phyloP scores from a whole-genome alignment of 2,888 invertebrate genomes.

The Acleris laterana region DNA sequence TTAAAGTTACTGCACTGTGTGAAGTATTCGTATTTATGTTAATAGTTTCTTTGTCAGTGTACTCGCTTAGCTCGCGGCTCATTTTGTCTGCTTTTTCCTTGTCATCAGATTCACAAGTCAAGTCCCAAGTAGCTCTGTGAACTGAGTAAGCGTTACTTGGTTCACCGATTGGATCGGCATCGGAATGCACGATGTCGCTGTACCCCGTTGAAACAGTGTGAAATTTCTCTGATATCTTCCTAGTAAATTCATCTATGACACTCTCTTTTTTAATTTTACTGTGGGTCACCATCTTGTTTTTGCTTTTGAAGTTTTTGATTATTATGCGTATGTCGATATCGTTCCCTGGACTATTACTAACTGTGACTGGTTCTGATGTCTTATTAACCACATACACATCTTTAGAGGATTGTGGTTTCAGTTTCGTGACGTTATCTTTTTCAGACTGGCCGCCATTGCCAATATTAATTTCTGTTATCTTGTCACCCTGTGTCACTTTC shows the following conservation, averaged over 20 bases:
- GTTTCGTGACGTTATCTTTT: conserved; percentile 22
- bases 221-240: conserved; percentile 63
- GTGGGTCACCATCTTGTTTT: conserved; percentile 37
- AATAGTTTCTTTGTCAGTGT: conserved; percentile 14
- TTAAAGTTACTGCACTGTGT: not conserved
- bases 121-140: conserved; percentile 57
- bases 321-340: conserved; percentile 67
- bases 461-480: conserved; percentile 56
- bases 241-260: conserved; percentile 51
- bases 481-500: conserved; percentile 61
- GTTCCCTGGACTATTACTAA: conserved; percentile 50
- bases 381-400: conserved; percentile 54
- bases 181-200: conserved; percentile 46
- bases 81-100: conserved; percentile 41
- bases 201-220: conserved; percentile 67
- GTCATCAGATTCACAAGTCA: conserved; percentile 49
- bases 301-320: conserved; percentile 60
- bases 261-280: conserved; percentile 21
- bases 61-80: conserved; percentile 21
- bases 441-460: conserved; percentile 45
- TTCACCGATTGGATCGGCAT: conserved; percentile 37
- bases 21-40: not conserved
- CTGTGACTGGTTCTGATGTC: conserved; percentile 42
- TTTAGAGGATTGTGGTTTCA: conserved; percentile 44
- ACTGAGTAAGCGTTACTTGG: conserved; percentile 53